Evolutionary conservation across 2,888 invertebrate species (phyloP).

Genomic region (Muscina levida): DNA sequence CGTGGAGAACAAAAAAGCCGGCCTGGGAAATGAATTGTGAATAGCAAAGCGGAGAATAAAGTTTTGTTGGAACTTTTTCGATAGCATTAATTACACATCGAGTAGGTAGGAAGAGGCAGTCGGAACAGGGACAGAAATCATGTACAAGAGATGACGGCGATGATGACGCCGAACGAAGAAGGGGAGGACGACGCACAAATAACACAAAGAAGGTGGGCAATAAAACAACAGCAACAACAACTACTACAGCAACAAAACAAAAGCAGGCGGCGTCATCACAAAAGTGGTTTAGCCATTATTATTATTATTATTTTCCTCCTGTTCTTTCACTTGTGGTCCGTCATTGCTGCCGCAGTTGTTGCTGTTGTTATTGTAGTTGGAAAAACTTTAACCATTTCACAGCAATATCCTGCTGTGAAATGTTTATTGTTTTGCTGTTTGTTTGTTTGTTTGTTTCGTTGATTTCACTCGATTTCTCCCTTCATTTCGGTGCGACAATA

Average conservation of each 20-base stretch:
- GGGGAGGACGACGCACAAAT: background rate
- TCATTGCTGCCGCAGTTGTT: background rate
- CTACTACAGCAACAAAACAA: too few relatives aligned
- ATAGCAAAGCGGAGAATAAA: constrained; percentile 1
- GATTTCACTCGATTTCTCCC: constrained; percentile 6
- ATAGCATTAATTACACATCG: constrained; percentile 54
- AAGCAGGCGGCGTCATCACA: constrained; percentile 17
- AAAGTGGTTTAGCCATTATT: constrained; percentile 41
- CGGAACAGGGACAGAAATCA: background rate
- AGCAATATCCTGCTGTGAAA: constrained; percentile 56
- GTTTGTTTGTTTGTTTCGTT: background rate
- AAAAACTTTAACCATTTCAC: constrained; percentile 60
- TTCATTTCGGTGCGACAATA: constrained; percentile 27
- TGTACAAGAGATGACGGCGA: background rate
- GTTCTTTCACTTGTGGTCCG: constrained; percentile 22
- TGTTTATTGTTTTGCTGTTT: constrained; percentile 51
- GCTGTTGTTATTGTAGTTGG: constrained; percentile 34
- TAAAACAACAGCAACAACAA: too few relatives aligned
- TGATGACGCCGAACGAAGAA: background rate
- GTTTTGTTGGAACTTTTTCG: constrained; percentile 51
- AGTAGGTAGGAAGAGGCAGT: constrained; percentile 12
- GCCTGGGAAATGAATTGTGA: background rate
- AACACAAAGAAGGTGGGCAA: constrained; percentile 40
- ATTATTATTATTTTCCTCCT: constrained; percentile 46
- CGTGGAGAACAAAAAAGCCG: constrained; percentile 2